Percentiles rank a stretch among this genome's conserved stretches.
phyloP scores from a whole-genome alignment of 2,888 invertebrate species.

The Eledona agricola region DNA sequence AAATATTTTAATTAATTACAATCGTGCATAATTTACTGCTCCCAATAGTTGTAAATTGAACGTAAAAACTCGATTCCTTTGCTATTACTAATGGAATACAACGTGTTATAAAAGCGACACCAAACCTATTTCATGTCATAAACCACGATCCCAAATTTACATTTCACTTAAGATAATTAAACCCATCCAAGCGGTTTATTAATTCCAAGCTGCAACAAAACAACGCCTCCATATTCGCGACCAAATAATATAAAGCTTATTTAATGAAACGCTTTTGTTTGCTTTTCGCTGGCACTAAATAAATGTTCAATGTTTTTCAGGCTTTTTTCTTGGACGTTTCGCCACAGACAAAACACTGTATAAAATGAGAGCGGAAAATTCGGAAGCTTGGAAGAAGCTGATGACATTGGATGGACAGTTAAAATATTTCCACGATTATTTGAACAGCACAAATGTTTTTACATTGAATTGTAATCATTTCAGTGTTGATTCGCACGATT shows the following conservation, averaged over 20 bases:
- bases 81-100: constrained; percentile 12
- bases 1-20: too few relatives aligned
- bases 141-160: too few relatives aligned
- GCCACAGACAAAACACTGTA: constrained; percentile 59
- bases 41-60: too few relatives aligned
- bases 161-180: constrained; percentile 11
- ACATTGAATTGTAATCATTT: constrained; percentile 3
- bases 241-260: constrained; percentile 9
- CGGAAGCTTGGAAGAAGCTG: constrained; percentile 49
- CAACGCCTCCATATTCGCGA: too few relatives aligned
- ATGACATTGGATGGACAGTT: constrained; percentile 39
- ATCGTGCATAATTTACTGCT: too few relatives aligned
- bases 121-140: constrained; percentile 1
- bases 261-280: constrained; percentile 1
- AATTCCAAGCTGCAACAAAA: too few relatives aligned
- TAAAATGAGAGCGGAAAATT: constrained; percentile 51
- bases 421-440: too few relatives aligned
- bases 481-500: too few relatives aligned
- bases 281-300: constrained; percentile 5
- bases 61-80: constrained; percentile 12
- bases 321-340: constrained; percentile 63
- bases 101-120: constrained; percentile 5
- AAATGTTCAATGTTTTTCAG: constrained; percentile 45
- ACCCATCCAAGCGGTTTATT: too few relatives aligned
- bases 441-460: too few relatives aligned